Evolutionary conservation across 1,140 invertebrate species (phyloP).

Genomic region (Lysiphlebus fabarum): DNA sequence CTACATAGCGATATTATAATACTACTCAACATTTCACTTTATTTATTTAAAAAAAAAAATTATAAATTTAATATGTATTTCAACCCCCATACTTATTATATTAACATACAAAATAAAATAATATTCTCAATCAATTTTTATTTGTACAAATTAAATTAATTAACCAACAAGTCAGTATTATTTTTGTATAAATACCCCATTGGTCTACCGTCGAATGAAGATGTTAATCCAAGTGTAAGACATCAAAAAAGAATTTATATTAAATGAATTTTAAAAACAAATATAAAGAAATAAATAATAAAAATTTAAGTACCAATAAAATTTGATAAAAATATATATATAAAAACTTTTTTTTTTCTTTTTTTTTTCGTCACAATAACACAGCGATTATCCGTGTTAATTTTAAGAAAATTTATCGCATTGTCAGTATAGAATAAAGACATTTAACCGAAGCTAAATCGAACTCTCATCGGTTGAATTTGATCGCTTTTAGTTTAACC

Average conservation of each 20-base stretch:
- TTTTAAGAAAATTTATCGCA: too few relatives aligned
- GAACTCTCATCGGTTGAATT: too few relatives aligned
- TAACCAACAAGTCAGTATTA: slow-evolving; percentile 37
- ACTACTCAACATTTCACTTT: slow-evolving; percentile 24
- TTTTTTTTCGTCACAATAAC: too few relatives aligned
- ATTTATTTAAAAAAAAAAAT: neutral
- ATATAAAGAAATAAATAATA: too few relatives aligned
- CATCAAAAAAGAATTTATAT: neutral
- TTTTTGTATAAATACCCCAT: slow-evolving; percentile 37
- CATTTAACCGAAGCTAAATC: too few relatives aligned
- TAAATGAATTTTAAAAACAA: too few relatives aligned
- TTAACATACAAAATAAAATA: slow-evolving; percentile 1
- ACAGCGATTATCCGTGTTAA: too few relatives aligned
- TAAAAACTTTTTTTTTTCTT: too few relatives aligned
- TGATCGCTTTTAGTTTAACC: too few relatives aligned
- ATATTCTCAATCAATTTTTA: slow-evolving; percentile 17
- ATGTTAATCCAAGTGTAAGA: neutral
- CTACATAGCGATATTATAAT: slow-evolving; percentile 16
- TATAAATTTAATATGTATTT: slow-evolving; percentile 15
- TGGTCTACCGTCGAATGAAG: neutral
- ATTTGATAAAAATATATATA: too few relatives aligned
- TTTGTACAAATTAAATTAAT: slow-evolving; percentile 47
- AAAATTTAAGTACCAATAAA: too few relatives aligned
- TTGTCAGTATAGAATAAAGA: too few relatives aligned
- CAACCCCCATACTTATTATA: slow-evolving; percentile 15